Base-by-base conservation (phyloP, 2,888 invertebrate species). In the Cheilosia impressa region DNA sequence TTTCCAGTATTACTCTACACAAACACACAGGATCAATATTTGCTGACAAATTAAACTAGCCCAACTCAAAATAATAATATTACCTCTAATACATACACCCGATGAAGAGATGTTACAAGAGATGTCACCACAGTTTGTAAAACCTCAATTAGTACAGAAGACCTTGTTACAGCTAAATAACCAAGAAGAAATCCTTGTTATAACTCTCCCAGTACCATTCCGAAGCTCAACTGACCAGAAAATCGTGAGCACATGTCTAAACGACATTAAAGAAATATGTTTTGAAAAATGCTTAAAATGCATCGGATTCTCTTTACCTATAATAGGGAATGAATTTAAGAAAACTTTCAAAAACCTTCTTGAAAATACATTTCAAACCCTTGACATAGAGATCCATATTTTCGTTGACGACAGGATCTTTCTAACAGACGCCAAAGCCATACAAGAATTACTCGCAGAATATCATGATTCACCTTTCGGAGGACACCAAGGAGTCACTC, bases 391-490 rank as follows among this genome's bases (percentile, higher is more conserved):
- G 6, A 47, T 47, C n/a, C 7, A 31, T 19, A 31, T 63, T 5
- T 27, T 24, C 24, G 17, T 6, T 27, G 53, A 66, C 17, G 3
- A 53, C n/a, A 45, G 58, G 22, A 58, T 55, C 13, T 6, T 43
- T 7, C 3, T 69, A n/a, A 47, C 31, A 9, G 34, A 58, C 38
- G 15, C 41, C n/a, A n/a, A 45, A 47, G n/a, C 15, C 19, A 58
- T 58, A 69, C n/a, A 41, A n/a, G 43, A 62, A 43, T 15, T 53
- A 52, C 47, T 71, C 10, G 9, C 27, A 5, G 47, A 60, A 13
- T 24, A 72, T 43, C 72, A 60, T 15, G 71, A 60, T 17, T 60
- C 58, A 53, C 60, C 27, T n/a, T 72, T 60, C 1, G 60, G 60
- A 1, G 71, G 71, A 60, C 60, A 53, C 19, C 43, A 73, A 27